Percentiles rank a stretch among this genome's conserved stretches.
phyloP scores from a whole-genome alignment of 2,113 vertebrate genomes.

The Trichechus manatus region DNA sequence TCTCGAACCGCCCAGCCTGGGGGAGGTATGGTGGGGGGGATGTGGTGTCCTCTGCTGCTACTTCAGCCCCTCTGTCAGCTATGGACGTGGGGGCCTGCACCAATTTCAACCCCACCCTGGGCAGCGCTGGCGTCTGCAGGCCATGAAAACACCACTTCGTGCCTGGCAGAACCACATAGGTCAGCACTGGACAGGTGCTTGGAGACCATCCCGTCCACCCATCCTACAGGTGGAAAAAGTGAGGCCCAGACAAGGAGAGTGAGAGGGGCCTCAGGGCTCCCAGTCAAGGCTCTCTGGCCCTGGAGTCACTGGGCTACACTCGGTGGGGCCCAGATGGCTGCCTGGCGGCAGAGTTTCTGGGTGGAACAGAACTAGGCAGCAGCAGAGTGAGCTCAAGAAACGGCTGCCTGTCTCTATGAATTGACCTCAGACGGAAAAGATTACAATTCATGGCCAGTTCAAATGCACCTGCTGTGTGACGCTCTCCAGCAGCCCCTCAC shows the following conservation, averaged over 20 bases:
- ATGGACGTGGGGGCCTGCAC: fast-evolving
- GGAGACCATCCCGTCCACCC: not conserved
- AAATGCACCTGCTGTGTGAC: not conserved
- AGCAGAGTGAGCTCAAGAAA: not conserved
- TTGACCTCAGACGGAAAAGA: not conserved
- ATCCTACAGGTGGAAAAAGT: not conserved
- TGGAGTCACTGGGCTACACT: fast-evolving
- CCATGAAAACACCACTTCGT: fast-evolving
- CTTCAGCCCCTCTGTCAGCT: not conserved
- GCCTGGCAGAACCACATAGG: not conserved
- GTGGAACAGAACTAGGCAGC: not conserved
- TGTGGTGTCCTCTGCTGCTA: fast-evolving
- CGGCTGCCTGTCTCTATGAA: not conserved
- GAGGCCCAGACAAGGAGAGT: not conserved
- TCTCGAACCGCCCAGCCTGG: not conserved
- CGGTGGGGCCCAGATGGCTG: not conserved
- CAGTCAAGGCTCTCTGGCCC: not conserved
- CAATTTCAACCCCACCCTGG: fast-evolving
- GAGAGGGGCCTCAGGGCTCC: not conserved
- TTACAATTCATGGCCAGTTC: not conserved
- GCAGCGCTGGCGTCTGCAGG: not conserved
- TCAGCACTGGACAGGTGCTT: not conserved
- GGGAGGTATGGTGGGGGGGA: not conserved
- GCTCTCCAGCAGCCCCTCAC: not conserved
- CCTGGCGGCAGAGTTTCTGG: not conserved